A percentile compares a stretch with the other conserved stretches of the same genome.
These are phyloP conservation scores for Bradysia coprophila DNA, from an alignment of 1,140 invertebrate species.

Conservation along the genomic window DNA sequence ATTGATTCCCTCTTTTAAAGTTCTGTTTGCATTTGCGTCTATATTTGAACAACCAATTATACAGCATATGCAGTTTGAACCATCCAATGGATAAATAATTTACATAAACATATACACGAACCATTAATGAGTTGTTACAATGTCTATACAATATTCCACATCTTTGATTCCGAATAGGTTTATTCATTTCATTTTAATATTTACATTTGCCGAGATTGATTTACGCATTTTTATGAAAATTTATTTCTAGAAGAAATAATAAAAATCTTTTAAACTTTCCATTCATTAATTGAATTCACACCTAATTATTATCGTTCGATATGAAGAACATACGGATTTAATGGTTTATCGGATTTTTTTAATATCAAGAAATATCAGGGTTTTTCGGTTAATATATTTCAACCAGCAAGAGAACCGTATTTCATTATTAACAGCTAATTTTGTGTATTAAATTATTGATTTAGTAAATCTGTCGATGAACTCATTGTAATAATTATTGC, in stretches of 20 bases:
- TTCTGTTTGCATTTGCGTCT: conserved; percentile 1
- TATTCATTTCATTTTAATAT: background rate
- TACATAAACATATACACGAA: background rate
- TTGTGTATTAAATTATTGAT: no score
- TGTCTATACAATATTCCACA: background rate
- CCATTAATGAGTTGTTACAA: background rate
- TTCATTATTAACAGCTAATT: no score
- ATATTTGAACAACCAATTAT: conserved; percentile 1
- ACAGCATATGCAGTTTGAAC: background rate
- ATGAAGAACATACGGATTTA: background rate
- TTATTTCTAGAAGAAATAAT: background rate
- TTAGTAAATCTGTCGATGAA: no score
- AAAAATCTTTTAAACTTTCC: background rate
- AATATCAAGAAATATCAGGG: no score
- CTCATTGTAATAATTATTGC: no score
- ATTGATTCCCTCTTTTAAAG: no score
- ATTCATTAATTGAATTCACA: background rate
- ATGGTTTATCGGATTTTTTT: no score
- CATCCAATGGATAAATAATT: background rate
- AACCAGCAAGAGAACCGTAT: no score
- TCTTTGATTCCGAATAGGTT: background rate
- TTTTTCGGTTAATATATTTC: no score
- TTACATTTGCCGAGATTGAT: background rate
- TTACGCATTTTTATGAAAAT: background rate
- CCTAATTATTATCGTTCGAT: background rate